phyloP scores from a whole-genome alignment of 2,888 invertebrate genomes.

The Idaea straminata region DNA sequence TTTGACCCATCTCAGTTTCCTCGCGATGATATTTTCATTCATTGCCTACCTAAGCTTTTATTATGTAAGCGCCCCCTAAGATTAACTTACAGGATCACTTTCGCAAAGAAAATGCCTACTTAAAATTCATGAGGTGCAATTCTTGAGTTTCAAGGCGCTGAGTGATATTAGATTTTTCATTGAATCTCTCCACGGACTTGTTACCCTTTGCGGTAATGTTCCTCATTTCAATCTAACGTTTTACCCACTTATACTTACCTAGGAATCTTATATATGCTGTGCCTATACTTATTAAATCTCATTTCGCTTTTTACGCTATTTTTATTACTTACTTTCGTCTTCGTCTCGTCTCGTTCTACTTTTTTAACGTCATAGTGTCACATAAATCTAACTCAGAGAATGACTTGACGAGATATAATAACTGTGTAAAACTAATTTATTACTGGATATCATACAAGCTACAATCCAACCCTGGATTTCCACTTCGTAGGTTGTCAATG shows the following conservation, averaged over 20 bases:
- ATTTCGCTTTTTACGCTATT: neutral
- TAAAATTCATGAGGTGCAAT: slow-evolving; percentile 72
- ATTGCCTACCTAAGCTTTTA: neutral
- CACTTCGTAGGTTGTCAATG: too few species aligned
- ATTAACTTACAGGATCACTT: slow-evolving; percentile 7
- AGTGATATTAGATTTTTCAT: slow-evolving; percentile 65
- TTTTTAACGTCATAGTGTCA: too few species aligned
- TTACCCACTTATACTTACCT: neutral
- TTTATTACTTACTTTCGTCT: neutral
- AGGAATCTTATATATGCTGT: neutral
- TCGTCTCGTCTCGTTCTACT: neutral
- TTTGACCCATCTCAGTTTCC: neutral
- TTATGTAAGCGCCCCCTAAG: neutral
- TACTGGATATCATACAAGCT: too few species aligned
- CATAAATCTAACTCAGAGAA: too few species aligned
- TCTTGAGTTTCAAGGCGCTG: slow-evolving; percentile 54
- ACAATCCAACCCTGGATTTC: too few species aligned
- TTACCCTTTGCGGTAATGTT: slow-evolving; percentile 2
- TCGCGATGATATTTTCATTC: neutral
- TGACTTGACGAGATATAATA: too few species aligned
- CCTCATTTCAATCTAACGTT: neutral
- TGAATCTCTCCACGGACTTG: slow-evolving; percentile 11
- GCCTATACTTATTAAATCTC: neutral
- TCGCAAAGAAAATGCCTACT: slow-evolving; percentile 64
- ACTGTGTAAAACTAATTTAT: too few species aligned